Conservation (phyloP, 2,113 vertebrate species). For the Daphoenositta chrysoptera region DNA sequence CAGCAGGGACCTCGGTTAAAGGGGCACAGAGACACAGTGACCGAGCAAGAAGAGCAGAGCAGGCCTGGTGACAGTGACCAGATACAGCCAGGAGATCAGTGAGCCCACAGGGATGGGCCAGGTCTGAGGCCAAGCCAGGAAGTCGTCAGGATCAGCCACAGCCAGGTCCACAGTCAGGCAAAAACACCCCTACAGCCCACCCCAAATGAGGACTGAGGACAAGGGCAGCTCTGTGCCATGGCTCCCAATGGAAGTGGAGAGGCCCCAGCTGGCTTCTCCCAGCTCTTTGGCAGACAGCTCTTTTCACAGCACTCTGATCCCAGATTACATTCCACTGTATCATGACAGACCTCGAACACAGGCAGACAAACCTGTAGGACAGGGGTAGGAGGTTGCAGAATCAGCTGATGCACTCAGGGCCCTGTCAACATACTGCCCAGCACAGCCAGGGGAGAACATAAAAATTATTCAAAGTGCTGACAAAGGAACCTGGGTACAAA, state of each 20-base stretch:
- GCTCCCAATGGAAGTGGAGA: neutral
- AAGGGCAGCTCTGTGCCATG: neutral
- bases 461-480: neutral
- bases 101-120: neutral
- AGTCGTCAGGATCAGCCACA: neutral
- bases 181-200: neutral
- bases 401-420: neutral
- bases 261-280: neutral
- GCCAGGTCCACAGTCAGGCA: neutral
- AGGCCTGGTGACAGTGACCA: neutral
- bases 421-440: neutral
- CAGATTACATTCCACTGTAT: neutral
- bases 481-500: neutral
- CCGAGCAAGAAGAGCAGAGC: neutral
- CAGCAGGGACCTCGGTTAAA: neutral
- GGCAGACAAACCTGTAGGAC: neutral
- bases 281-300: neutral
- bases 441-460: neutral
- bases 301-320: neutral
- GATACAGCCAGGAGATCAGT: neutral
- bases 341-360: neutral
- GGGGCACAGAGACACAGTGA: neutral
- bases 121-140: neutral
- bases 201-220: neutral
- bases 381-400: neutral